A percentile compares a stretch with the other conserved stretches of the same genome.
phyloP scores from a whole-genome alignment of 2,888 invertebrate species.

The Dryadula phaetusa region DNA sequence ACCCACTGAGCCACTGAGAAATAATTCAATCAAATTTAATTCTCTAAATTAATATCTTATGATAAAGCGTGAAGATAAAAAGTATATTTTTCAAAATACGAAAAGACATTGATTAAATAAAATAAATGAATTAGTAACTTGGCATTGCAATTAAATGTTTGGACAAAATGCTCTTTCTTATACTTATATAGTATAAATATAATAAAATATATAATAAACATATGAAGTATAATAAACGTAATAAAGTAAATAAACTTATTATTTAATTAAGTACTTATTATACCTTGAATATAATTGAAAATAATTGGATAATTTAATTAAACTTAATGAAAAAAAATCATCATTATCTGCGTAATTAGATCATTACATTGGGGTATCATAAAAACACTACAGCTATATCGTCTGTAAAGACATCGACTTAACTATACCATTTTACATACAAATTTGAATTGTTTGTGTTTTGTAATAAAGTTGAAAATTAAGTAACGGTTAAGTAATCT shows the following conservation, averaged over 20 bases:
- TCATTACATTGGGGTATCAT: slow-evolving; percentile 37
- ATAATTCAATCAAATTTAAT: too few species aligned
- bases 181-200: too few species aligned
- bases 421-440: neutral
- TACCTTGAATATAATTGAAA: neutral
- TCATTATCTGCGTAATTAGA: slow-evolving; percentile 32
- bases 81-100: too few species aligned
- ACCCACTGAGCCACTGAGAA: too few species aligned
- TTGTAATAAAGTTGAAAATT: slow-evolving; percentile 19
- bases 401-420: slow-evolving; percentile 19
- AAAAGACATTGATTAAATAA: too few species aligned
- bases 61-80: too few species aligned
- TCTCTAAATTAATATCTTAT: too few species aligned
- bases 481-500: slow-evolving; percentile 12
- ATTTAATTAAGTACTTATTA: neutral
- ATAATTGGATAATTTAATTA: slow-evolving; percentile 12
- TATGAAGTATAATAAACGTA: neutral
- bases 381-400: slow-evolving; percentile 32
- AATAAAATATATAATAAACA: too few species aligned
- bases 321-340: slow-evolving; percentile 8
- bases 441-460: neutral
- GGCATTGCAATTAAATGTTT: too few species aligned
- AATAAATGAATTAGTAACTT: too few species aligned
- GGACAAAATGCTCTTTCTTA: too few species aligned
- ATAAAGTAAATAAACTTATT: too few species aligned